Conservation (phyloP, 2,797 vertebrate genomes). For the Enteromius unitaeniatus region DNA sequence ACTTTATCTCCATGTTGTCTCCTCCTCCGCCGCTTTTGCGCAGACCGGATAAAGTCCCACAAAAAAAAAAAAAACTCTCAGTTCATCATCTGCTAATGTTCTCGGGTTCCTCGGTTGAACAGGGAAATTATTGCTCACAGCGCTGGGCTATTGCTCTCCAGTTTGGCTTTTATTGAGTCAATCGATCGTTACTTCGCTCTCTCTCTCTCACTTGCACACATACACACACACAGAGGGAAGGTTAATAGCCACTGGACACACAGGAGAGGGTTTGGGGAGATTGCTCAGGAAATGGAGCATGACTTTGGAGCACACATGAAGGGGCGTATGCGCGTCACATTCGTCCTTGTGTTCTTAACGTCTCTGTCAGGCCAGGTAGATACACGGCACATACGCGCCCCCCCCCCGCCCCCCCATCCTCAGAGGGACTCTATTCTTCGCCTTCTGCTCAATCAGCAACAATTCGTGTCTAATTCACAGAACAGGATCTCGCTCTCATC, state of each 20-base stretch:
- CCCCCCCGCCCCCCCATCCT: conserved; percentile 16
- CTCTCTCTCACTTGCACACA: conserved; percentile 55
- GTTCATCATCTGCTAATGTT: conserved; percentile 70
- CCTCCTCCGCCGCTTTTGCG: conserved; percentile 36
- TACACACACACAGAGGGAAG: conserved; percentile 64
- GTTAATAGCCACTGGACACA: conserved; percentile 69
- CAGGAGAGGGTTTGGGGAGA: conserved; percentile 67
- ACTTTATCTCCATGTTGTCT: conserved; percentile 20
- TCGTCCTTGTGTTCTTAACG: conserved; percentile 61
- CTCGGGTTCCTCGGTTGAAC: conserved; percentile 66
- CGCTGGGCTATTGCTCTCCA: conserved; percentile 63
- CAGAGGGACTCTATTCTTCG: conserved; percentile 11
- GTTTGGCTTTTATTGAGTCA: conserved; percentile 75
- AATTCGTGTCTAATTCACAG: conserved; percentile 32
- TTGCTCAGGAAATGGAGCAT: conserved; percentile 69
- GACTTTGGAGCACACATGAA: conserved; percentile 64
- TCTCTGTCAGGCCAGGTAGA: conserved; percentile 48
- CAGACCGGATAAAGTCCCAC: conserved; percentile 55
- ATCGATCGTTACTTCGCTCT: conserved; percentile 71
- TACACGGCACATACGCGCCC: background rate
- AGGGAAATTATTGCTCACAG: conserved; percentile 70
- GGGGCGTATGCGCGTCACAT: conserved; percentile 59
- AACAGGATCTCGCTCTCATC: conserved; percentile 6
- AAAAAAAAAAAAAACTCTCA: conserved; percentile 46
- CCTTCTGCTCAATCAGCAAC: conserved; percentile 35